Conservation (phyloP, 2,888 invertebrate species). For the Brenthis hecate region DNA sequence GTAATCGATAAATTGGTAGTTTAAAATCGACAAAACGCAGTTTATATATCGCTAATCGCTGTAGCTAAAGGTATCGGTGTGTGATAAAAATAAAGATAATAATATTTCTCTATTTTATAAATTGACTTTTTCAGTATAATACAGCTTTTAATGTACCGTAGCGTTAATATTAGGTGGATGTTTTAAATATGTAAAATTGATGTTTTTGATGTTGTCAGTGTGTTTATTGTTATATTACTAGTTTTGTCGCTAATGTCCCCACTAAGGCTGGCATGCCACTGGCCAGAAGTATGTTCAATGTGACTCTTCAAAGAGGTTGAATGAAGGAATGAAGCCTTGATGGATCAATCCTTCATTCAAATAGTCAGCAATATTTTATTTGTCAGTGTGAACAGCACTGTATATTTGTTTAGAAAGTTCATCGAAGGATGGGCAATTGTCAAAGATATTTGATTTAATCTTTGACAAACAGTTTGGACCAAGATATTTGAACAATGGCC, state of each 20-base stretch:
- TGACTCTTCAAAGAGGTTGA: no score
- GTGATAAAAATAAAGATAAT: background rate
- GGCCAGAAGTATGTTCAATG: no score
- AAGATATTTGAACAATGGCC: no score
- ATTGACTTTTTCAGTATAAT: background rate
- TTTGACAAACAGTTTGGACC: no score
- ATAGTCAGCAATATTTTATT: no score
- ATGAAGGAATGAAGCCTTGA: no score
- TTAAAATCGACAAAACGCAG: background rate
- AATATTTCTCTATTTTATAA: constrained; percentile 1
- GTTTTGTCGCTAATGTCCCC: constrained; percentile 3
- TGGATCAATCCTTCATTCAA: no score
- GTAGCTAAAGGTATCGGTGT: background rate
- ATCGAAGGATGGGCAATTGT: no score
- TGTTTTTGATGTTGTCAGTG: constrained; percentile 16
- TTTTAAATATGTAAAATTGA: background rate
- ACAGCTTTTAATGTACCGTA: constrained; percentile 4
- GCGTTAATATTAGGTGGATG: background rate
- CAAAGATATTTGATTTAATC: no score
- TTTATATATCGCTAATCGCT: background rate
- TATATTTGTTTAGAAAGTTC: no score
- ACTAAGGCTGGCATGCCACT: no score
- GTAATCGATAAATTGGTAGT: background rate
- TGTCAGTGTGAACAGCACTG: no score
- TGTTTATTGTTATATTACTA: constrained; percentile 4